Base-by-base conservation (phyloP, 2,113 vertebrate genomes). In the Alethe castanea region DNA sequence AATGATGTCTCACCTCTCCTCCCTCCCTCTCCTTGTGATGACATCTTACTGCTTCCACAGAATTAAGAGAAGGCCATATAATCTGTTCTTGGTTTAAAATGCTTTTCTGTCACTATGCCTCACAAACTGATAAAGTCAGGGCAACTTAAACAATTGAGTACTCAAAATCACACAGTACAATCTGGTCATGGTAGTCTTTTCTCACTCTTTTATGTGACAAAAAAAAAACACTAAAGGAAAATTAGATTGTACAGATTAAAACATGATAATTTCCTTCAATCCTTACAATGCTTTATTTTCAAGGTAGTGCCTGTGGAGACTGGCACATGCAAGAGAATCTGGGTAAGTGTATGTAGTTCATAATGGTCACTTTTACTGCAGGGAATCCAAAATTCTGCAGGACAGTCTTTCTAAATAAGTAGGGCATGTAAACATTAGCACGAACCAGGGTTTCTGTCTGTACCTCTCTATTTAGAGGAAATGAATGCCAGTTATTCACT, bases 371-470 rank as follows among this genome's bases (percentile, higher is more conserved):
- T 90, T 94, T 88, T 95, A 78, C 78, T 84, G 78, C 57, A 74
- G 59, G 28, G 76, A 92, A 96, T 93, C 90, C 90, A 95, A 50
- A 96, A 94, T 95, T 80, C 88, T 92, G 71, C 94, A 88, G 57
- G 78, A 93, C 19, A 10, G 66, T 88, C 86, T 94, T 86, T 91
- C 83, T 92, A 77, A 96, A 93, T 92, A 96, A 95, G 67, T 95
- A 97, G 95, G 95, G 89, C 96, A 96, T 87, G 91, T 96, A 96
- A 97, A 97, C 83, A 96, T 79, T 18, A 70, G 50, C 79, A 93
- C 1, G 1, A 95, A 91, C 44, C 78, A 91, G 74, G 74, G 80
- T 90, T 96, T 95, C 95, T 95, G 24, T 94, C 94, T 94, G 93
- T 96, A 92, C 90, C 73, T 94, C 88, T 96, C 67, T 92, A 86